Base-by-base conservation (phyloP, 2,888 invertebrate species). In the Corythucha ciliata region DNA sequence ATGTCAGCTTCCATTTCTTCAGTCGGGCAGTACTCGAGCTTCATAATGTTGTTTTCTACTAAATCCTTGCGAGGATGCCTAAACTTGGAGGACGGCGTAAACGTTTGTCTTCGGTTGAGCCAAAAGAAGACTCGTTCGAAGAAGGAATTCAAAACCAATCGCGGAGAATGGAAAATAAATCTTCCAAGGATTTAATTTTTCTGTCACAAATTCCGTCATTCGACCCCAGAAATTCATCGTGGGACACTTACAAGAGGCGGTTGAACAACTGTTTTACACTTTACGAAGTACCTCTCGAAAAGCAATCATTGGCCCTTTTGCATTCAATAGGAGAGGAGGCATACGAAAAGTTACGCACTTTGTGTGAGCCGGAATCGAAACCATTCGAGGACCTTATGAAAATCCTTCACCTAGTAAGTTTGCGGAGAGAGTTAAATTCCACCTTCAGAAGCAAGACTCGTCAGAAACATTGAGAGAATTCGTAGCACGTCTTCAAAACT, bases 251-350 rank as follows among this genome's bases (percentile, higher is more conserved):
- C 14, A n/a, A 27, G 29, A 44, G 29, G 29, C 27, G 26, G 7
- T 16, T 44, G 14, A 44, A 7, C 12, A 27, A 27, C 24, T 27
- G 29, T 20, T 22, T 44, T 12, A 44, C 6, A 2, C 25, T 44
- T 7, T 44, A 44, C 14, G 8, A 8, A 16, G 44, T 44, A 2
- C 24, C 3, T 14, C 12, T 7, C 12, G 26, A 26, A 16, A 44
- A 26, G 14, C 7, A 25, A 22, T 26, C 29, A 10, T 21, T 44
- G 44, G 26, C 26, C 29, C 14, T 44, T 14, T 25, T 44, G 4
- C 27, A 44, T 16, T 26, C 44, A 16, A 44, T 44, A 12, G 44
- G 44, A 3, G 44, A 44, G 27, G 27, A 44, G 12, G 44, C 44
- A 18, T 44, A 44, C 27, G 29, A 44, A 22, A 26, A 29, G 10